A percentile compares a stretch with the other conserved stretches of the same genome.
phyloP scores from a whole-genome alignment of 1,140 invertebrate species.

The Leptonema lineaticorne region DNA sequence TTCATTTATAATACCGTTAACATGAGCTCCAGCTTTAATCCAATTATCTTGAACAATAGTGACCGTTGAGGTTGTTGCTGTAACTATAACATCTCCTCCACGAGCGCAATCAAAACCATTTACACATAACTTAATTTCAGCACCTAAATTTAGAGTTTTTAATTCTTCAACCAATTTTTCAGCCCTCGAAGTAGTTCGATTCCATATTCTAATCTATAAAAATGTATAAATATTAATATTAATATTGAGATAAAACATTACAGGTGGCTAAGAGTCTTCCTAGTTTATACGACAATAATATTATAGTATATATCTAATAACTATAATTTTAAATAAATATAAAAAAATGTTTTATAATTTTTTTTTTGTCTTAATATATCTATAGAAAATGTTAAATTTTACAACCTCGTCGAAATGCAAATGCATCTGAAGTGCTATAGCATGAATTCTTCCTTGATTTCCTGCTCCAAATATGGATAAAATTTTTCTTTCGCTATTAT shows the following conservation, averaged over 20 bases:
- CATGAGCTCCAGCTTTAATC: slow-evolving; percentile 57
- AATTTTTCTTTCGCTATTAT: slow-evolving; percentile 37
- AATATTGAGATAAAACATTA: too few species aligned
- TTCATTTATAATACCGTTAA: slow-evolving; percentile 33
- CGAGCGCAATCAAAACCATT: slow-evolving; percentile 52
- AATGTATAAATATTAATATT: too few species aligned
- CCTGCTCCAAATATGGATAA: slow-evolving; percentile 60
- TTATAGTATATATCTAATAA: too few species aligned
- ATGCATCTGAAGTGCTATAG: slow-evolving; percentile 49
- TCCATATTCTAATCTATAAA: slow-evolving; percentile 59
- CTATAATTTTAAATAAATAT: too few species aligned
- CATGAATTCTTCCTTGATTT: slow-evolving; percentile 57
- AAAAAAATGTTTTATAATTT: too few species aligned
- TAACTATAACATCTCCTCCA: slow-evolving; percentile 61
- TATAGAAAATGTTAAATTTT: too few species aligned
- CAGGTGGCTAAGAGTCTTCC: too few species aligned
- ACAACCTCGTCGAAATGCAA: slow-evolving; percentile 56
- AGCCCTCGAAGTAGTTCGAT: slow-evolving; percentile 51
- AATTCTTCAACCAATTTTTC: slow-evolving; percentile 51
- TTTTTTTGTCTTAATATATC: too few species aligned
- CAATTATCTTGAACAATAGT: slow-evolving; percentile 54
- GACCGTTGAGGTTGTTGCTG: slow-evolving; percentile 51
- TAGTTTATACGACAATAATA: too few species aligned
- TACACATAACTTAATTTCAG: slow-evolving; percentile 42
- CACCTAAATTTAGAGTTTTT: slow-evolving; percentile 35